Conservation (phyloP, 2,113 vertebrate species). For the Aptenodytes patagonicus region DNA sequence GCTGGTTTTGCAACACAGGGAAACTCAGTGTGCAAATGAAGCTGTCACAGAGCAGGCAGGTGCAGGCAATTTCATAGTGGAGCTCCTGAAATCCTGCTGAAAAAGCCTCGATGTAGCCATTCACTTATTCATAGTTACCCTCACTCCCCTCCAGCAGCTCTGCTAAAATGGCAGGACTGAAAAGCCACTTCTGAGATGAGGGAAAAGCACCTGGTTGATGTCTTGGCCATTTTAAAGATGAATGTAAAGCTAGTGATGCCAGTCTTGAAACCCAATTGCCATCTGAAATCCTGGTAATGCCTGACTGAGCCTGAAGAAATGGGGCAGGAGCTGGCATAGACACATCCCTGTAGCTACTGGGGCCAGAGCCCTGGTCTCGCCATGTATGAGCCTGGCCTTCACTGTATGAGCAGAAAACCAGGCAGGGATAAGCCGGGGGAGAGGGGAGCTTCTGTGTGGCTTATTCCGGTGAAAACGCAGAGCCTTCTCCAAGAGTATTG, state of each 20-base stretch:
- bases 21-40: background rate
- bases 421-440: background rate
- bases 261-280: background rate
- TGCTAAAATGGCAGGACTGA: background rate
- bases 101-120: background rate
- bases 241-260: background rate
- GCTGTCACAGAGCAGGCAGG: background rate
- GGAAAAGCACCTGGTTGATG: background rate
- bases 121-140: background rate
- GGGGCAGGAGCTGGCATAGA: background rate
- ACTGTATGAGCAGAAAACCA: background rate
- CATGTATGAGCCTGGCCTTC: accelerated
- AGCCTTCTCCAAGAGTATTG: background rate
- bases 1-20: background rate
- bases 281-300: background rate
- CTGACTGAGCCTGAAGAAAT: background rate
- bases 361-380: background rate
- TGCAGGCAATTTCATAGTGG: background rate
- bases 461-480: background rate
- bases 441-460: background rate
- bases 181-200: background rate
- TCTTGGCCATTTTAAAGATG: background rate
- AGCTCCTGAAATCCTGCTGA: background rate
- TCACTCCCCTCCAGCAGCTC: background rate
- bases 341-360: background rate